phyloP scores from a whole-genome alignment of 2,888 invertebrate species.

The Callyntrura guangdongensis region DNA sequence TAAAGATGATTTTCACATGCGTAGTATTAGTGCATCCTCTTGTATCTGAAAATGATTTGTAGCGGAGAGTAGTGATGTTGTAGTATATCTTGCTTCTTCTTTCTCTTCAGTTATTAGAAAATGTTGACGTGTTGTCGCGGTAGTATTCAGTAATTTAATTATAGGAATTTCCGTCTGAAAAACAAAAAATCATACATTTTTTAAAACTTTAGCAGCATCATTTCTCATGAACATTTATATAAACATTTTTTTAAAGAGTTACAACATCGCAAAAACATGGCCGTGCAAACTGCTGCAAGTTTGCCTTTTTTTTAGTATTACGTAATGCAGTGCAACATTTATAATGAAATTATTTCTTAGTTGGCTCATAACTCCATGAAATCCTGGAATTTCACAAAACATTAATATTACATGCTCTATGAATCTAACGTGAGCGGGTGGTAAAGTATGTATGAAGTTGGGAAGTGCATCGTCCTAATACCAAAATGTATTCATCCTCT shows the following conservation, averaged over 20 bases:
- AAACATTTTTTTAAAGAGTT: too few relatives aligned
- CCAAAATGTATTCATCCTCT: constrained; percentile 3
- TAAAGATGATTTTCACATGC: constrained; percentile 24
- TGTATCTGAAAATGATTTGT: constrained; percentile 17
- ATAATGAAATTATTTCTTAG: too few relatives aligned
- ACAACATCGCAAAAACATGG: too few relatives aligned
- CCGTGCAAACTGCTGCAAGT: too few relatives aligned
- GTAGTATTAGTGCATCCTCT: constrained; percentile 32
- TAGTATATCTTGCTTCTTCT: constrained; percentile 47
- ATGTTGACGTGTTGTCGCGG: constrained; percentile 50
- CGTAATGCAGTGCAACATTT: too few relatives aligned
- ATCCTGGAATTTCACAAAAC: background rate
- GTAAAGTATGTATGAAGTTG: background rate
- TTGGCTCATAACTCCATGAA: too few relatives aligned
- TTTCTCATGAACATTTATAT: too few relatives aligned
- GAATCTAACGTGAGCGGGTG: too few relatives aligned
- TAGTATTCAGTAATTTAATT: constrained; percentile 54
- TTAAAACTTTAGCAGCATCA: too few relatives aligned
- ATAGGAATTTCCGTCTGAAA: constrained; percentile 75
- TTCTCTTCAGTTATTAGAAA: constrained; percentile 43
- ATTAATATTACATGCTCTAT: background rate
- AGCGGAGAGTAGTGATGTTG: constrained; percentile 29
- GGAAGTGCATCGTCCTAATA: background rate
- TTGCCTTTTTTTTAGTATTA: background rate
- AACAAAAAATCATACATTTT: constrained; percentile 31